Percentiles rank a stretch among this genome's conserved stretches.
These are phyloP conservation scores for Eulimnadia texana DNA, from an alignment of 1,140 invertebrate genomes.

Conservation along the genomic window DNA sequence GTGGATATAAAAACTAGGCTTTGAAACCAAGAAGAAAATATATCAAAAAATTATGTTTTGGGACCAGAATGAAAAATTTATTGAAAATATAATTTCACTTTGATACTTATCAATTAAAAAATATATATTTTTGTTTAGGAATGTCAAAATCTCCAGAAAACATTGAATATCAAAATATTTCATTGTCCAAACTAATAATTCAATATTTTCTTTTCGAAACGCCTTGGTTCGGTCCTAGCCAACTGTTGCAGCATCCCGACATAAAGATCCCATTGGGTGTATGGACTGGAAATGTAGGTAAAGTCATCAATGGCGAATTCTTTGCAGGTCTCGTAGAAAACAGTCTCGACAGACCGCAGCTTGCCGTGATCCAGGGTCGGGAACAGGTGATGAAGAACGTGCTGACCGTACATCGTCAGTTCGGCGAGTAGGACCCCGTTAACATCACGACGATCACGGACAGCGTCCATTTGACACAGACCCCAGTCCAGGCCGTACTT, in stretches of 20 bases:
- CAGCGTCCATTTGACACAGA: slow-evolving; percentile 55
- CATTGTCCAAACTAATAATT: too few species aligned
- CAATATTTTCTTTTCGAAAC: not conserved
- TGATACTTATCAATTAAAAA: too few species aligned
- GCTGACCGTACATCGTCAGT: slow-evolving; percentile 57
- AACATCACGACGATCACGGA: slow-evolving; percentile 53
- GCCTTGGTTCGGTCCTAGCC: slow-evolving; percentile 30
- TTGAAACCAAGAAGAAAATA: too few species aligned
- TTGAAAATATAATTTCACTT: too few species aligned
- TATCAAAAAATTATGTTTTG: too few species aligned
- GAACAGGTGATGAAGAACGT: slow-evolving; percentile 63
- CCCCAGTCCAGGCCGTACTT: slow-evolving; percentile 57
- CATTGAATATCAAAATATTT: too few species aligned
- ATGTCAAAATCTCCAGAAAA: too few species aligned
- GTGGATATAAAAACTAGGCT: too few species aligned
- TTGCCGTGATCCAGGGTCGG: slow-evolving; percentile 59
- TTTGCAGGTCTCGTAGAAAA: slow-evolving; percentile 47
- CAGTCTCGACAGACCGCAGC: slow-evolving; percentile 44
- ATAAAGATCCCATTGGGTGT: slow-evolving; percentile 38
- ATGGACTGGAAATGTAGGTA: slow-evolving; percentile 30
- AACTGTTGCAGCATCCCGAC: slow-evolving; percentile 53
- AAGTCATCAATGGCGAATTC: slow-evolving; percentile 45
- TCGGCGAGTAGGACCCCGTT: slow-evolving; percentile 48
- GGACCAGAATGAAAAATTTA: too few species aligned
- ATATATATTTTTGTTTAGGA: too few species aligned